Conservation (phyloP, 2,113 vertebrate species). For the Amblyornis subalaris region DNA sequence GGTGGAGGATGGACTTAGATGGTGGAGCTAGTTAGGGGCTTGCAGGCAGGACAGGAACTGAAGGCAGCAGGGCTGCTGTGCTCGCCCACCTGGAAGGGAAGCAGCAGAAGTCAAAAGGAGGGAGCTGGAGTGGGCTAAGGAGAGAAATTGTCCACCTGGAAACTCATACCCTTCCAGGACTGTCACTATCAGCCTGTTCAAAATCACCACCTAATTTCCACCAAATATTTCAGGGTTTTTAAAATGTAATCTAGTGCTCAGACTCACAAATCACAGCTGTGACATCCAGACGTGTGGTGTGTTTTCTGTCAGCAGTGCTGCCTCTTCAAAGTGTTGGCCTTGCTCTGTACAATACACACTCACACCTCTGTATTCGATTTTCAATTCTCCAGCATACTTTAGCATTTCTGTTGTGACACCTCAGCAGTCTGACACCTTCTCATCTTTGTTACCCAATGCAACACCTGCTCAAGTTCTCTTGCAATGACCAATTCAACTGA, state of each 20-base stretch:
- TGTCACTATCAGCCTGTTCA: not conserved
- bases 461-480: not conserved
- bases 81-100: not conserved
- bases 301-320: not conserved
- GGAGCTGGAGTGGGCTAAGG: not conserved
- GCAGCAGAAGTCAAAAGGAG: not conserved
- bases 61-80: not conserved
- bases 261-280: not conserved
- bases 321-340: not conserved
- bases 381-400: not conserved
- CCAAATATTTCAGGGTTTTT: not conserved
- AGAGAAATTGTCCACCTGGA: not conserved
- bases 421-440: not conserved
- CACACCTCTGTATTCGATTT: not conserved
- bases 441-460: not conserved
- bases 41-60: not conserved
- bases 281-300: fast-evolving
- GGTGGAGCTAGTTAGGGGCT: not conserved
- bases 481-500: not conserved
- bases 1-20: not conserved
- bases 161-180: not conserved
- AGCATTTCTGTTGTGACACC: not conserved
- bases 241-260: not conserved
- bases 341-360: not conserved
- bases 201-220: not conserved